phyloP scores from a whole-genome alignment of 2,888 invertebrate genomes.

The Marronus borbonicus region DNA sequence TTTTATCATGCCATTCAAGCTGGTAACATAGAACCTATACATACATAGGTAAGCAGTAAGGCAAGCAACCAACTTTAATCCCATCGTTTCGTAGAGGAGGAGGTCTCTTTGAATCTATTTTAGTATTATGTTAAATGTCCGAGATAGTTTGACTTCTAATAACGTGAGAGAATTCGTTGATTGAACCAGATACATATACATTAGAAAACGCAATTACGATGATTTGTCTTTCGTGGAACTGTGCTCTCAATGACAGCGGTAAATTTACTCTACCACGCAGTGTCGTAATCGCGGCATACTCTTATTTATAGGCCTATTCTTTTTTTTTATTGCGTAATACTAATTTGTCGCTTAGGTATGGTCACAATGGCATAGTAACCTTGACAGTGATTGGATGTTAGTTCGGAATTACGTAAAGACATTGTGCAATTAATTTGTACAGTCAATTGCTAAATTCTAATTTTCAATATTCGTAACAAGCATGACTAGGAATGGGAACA shows the following conservation, averaged over 20 bases:
- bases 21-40: neutral
- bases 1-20: conserved; percentile 5
- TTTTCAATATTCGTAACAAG: too few relatives aligned
- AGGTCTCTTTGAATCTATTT: neutral
- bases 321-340: neutral
- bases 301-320: neutral
- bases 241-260: conserved; percentile 6
- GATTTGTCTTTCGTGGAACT: conserved; percentile 28
- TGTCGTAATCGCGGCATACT: neutral
- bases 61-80: neutral
- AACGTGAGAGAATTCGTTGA: conserved; percentile 22
- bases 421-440: too few relatives aligned
- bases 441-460: too few relatives aligned
- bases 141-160: conserved; percentile 20
- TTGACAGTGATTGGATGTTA: conserved; percentile 19
- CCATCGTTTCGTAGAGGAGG: neutral
- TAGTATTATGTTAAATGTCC: conserved; percentile 13
- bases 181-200: conserved; percentile 3
- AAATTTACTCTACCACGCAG: neutral
- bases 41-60: neutral
- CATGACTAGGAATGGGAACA: too few relatives aligned
- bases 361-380: conserved; percentile 22
- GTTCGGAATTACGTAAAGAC: too few relatives aligned
- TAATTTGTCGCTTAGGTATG: neutral
- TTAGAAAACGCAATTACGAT: conserved; percentile 8